Evolutionary conservation across 2,888 invertebrate genomes (phyloP).

Genomic region (Allacma fusca): DNA sequence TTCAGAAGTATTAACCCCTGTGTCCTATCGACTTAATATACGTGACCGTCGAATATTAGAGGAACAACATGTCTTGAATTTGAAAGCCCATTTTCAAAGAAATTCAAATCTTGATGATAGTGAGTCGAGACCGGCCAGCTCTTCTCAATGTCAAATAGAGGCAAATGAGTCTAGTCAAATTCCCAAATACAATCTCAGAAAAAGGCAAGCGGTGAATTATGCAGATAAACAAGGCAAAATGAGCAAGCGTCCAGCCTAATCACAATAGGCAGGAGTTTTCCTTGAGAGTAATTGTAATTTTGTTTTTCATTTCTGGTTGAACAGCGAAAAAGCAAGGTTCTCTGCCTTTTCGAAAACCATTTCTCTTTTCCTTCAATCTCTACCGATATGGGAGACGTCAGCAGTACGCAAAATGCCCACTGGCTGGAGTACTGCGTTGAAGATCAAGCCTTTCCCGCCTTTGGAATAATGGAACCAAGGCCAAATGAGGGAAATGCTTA

Average conservation of each 20-base stretch:
- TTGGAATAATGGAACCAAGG: neutral
- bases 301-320: neutral
- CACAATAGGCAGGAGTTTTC: neutral
- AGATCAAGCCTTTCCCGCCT: neutral
- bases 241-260: neutral
- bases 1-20: neutral
- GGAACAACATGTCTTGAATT: neutral
- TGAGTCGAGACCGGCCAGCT: neutral
- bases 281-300: neutral
- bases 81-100: neutral
- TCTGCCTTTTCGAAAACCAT: too few relatives aligned
- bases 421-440: neutral
- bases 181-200: neutral
- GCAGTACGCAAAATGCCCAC: neutral
- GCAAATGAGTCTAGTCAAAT: neutral
- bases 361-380: neutral
- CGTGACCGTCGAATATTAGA: neutral
- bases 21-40: neutral
- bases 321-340: too few relatives aligned
- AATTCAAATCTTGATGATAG: neutral
- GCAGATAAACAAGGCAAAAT: too few relatives aligned
- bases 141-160: neutral
- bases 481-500: neutral
- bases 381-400: neutral
- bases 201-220: neutral